Conservation (phyloP, 2,888 invertebrate genomes). For the Volucella inanis region DNA sequence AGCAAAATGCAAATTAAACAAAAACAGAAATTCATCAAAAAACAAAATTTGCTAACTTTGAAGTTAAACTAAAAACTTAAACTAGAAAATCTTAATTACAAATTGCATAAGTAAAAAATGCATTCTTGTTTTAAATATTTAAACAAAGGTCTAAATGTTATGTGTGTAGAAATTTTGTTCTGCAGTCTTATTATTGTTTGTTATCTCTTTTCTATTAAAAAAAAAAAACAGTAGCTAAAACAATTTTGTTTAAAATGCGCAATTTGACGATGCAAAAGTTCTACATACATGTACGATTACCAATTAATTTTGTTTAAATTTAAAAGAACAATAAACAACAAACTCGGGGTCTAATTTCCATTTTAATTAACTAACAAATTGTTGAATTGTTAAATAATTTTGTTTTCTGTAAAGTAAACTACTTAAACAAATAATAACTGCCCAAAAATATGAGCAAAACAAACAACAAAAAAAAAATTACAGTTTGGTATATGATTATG, state of each 20-base stretch:
- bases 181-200: conserved; percentile 65
- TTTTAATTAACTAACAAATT: conserved; percentile 41
- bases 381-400: conserved; percentile 40
- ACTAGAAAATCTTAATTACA: conserved; percentile 15
- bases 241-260: conserved; percentile 28
- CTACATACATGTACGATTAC: conserved; percentile 70
- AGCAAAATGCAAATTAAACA: conserved; percentile 56
- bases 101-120: conserved; percentile 21
- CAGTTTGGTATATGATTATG: conserved; percentile 74
- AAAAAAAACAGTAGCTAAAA: conserved; percentile 26
- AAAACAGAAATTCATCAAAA: conserved; percentile 22
- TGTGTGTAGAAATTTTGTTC: conserved; percentile 71
- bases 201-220: conserved; percentile 49
- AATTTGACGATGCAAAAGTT: conserved; percentile 60
- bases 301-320: conserved; percentile 55
- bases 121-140: conserved; percentile 44
- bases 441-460: conserved; percentile 19
- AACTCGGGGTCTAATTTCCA: conserved; percentile 7
- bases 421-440: conserved; percentile 44
- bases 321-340: conserved; percentile 17
- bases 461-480: conserved; percentile 44
- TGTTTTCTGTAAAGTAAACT: conserved; percentile 54
- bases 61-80: conserved; percentile 41
- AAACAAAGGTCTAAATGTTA: conserved; percentile 70
- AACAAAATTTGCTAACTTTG: conserved; percentile 59